Evolutionary conservation across 2,888 invertebrate genomes (phyloP).

Genomic region (Noctua janthe): DNA sequence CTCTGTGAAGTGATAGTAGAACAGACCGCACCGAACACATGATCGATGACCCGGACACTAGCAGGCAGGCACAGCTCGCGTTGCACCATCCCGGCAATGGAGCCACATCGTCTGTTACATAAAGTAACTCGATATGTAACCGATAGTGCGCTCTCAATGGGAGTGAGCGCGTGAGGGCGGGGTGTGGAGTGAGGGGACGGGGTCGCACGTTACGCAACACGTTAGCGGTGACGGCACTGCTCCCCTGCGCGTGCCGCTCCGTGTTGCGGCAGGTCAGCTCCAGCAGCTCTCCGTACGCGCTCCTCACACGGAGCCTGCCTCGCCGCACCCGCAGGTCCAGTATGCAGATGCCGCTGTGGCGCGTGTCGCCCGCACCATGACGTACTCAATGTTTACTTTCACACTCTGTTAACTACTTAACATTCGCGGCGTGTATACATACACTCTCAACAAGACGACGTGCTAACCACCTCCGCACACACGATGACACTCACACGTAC

Average conservation of each 20-base stretch:
- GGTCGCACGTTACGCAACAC: constrained; percentile 8
- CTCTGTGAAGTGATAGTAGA: constrained; percentile 16
- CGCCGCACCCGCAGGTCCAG: not conserved
- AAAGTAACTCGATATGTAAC: constrained; percentile 48
- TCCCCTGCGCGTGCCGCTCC: not conserved
- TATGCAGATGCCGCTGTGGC: not conserved
- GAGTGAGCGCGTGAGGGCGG: not conserved
- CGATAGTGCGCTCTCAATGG: constrained; percentile 39
- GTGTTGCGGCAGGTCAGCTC: not conserved
- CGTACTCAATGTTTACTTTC: constrained; percentile 39
- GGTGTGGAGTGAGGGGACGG: not conserved
- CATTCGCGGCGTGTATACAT: constrained; percentile 21
- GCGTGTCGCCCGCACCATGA: constrained; percentile 3
- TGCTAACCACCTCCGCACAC: constrained; percentile 30
- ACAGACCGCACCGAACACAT: constrained; percentile 1
- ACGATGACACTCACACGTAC: not conserved
- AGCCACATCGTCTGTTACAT: constrained; percentile 41
- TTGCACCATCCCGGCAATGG: constrained; percentile 37
- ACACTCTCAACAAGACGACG: constrained; percentile 12
- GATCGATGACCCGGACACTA: constrained; percentile 2
- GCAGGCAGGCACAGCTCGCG: not conserved
- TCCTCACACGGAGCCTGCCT: not conserved
- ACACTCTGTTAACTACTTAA: constrained; percentile 30
- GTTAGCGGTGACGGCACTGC: constrained; percentile 17
- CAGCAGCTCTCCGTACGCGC: no score